Evolutionary conservation across 2,113 vertebrate genomes (phyloP), one percentile per base, ranked within the genome.

Genomic region (Notarius quadriscutis): DNA sequence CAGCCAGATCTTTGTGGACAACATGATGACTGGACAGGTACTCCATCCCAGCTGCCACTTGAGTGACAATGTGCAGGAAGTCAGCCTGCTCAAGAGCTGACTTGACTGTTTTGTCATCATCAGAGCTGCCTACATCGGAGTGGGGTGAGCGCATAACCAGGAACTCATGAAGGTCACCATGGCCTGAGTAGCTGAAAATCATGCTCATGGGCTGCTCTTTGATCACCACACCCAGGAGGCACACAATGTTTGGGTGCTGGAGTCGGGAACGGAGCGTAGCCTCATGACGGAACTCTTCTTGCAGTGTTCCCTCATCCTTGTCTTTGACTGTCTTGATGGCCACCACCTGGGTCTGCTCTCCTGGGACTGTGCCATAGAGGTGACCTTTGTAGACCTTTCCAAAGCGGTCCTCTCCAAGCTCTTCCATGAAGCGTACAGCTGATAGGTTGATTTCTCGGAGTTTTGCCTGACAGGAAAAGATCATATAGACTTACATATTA

Each of bases 341-440:
- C 87, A 99, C 96, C 0, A 97, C 95, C 92, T 99, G 97, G 14
- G 95, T 96, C 89, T 97, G 98, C 93, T 99, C 98, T 18, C 97
- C 97, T 0, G 97, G 96, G 0, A 93, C 90, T 0, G 97, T 95
- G 81, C 97, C 96, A 7, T 99, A 99, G 51, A 99, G 95, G 88
- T 99, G 98, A 0, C 98, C 98, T 90, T 97, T 99, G 95, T 99
- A 99, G 75, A 99, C 97, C 88, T 98, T 99, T 11, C 98, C 98
- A 25, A 99, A 99, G 0, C 97, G 96, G 90, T 99, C 98, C 84
- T 99, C 97, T 3, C 98, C 98, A 0, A 99, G 94, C 79, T 99
- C 98, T 89, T 99, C 98, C 97, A 98, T 97, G 91, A 99, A 99
- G 6, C 97, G 93, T 77, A 99, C 96, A 0, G 96, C 94, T 5